Conservation (phyloP, 2,113 vertebrate genomes). For the Sphyrna mokarran region DNA sequence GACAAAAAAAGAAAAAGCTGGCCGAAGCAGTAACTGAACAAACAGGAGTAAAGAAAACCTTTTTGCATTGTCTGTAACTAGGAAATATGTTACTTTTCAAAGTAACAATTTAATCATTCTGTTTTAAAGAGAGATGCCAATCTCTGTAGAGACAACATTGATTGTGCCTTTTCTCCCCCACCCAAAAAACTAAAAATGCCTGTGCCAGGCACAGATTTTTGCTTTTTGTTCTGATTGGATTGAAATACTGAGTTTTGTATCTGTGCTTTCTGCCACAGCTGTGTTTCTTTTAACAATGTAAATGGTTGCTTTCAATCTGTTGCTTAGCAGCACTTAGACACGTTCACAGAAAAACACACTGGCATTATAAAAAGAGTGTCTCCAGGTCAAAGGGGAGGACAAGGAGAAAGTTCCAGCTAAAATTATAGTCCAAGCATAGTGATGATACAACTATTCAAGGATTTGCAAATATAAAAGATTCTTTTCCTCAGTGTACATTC, state of each 20-base stretch:
- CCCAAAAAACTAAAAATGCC: not conserved
- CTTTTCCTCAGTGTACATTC: not conserved
- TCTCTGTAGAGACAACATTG: not conserved
- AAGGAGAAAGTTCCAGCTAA: conserved; percentile 28
- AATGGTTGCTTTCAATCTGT: conserved; percentile 33
- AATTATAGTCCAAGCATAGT: not conserved
- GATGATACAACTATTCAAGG: not conserved
- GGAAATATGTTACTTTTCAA: not conserved
- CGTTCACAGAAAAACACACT: conserved; percentile 21
- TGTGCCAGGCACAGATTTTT: conserved; percentile 19
- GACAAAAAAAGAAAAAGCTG: not conserved
- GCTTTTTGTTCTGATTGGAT: conserved; percentile 14
- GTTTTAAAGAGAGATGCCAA: not conserved
- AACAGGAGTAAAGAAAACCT: not conserved
- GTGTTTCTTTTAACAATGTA: conserved; percentile 35
- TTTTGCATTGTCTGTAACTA: not conserved
- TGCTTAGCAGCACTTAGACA: conserved; percentile 15
- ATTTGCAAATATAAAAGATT: not conserved
- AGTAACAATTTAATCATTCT: not conserved
- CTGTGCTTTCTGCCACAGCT: conserved; percentile 16
- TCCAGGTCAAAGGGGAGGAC: not conserved
- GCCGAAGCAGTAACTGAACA: not conserved
- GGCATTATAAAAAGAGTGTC: conserved; percentile 4
- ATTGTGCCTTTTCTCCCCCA: not conserved
- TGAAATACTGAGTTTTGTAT: not conserved